Evolutionary conservation across 2,113 vertebrate genomes (phyloP).

Genomic region (Aplodontia rufa): DNA sequence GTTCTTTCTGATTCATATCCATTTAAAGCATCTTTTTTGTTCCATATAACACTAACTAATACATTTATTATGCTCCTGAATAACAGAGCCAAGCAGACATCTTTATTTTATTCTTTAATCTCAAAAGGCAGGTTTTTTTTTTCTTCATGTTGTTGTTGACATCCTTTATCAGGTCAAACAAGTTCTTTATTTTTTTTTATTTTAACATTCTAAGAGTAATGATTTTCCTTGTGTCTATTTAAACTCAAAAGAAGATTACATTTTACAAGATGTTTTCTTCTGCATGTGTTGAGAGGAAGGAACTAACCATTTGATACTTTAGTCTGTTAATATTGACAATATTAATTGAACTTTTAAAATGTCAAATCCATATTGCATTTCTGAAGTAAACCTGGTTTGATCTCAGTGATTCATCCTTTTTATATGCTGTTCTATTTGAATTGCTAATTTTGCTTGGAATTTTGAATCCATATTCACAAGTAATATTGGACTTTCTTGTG

Average conservation of each 20-base stretch:
- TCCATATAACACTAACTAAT: rapidly evolving
- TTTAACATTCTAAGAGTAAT: not conserved
- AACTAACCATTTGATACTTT: not conserved
- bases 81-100: rapidly evolving
- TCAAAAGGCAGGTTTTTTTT: not conserved
- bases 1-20: not conserved
- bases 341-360: not conserved
- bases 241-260: not conserved
- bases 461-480: not conserved
- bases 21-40: not conserved
- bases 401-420: not conserved
- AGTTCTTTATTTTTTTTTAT: not conserved
- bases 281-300: not conserved
- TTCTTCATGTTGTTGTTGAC: not conserved
- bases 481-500: not conserved
- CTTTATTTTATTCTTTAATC: not conserved
- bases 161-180: not conserved
- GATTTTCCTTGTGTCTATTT: not conserved
- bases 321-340: not conserved
- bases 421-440: not conserved
- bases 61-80: not conserved
- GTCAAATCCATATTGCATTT: not conserved
- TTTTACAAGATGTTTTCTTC: not conserved
- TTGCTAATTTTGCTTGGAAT: not conserved
- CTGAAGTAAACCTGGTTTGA: not conserved